Percentiles rank a stretch among this genome's conserved stretches.
These are phyloP conservation scores for Halcyon smyrnensis DNA, from an alignment of 2,797 vertebrate genomes.

Conservation along the genomic window DNA sequence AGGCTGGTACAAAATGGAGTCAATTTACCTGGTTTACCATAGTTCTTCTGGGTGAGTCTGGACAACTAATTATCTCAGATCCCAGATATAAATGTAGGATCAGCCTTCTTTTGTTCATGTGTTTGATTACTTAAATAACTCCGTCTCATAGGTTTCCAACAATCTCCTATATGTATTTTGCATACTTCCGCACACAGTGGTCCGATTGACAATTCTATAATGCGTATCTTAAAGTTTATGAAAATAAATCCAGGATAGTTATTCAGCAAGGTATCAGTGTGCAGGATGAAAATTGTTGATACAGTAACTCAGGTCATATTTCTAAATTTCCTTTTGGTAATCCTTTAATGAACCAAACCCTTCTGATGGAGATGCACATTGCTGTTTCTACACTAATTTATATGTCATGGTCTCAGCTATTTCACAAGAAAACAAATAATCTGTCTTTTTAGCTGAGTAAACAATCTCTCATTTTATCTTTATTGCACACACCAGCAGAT, in stretches of 20 bases:
- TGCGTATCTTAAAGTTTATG: background rate
- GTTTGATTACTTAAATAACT: background rate
- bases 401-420: background rate
- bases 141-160: background rate
- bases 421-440: slow-evolving; percentile 51
- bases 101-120: background rate
- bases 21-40: background rate
- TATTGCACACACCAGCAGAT: slow-evolving; percentile 22
- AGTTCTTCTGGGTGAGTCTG: background rate
- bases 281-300: background rate
- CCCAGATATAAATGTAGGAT: background rate
- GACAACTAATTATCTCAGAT: background rate
- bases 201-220: background rate
- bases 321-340: background rate
- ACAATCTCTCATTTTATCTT: slow-evolving; percentile 56
- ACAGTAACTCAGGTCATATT: background rate
- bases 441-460: background rate
- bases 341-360: background rate
- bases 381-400: slow-evolving; percentile 26
- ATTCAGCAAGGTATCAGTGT: background rate
- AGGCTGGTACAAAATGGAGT: background rate
- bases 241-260: background rate
- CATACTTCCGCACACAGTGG: background rate
- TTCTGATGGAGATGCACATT: background rate
- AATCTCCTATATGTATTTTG: background rate